Percentiles rank a stretch among this genome's conserved stretches.
Conservation (phyloP, 2,797 vertebrate species). For the Pampus argenteus region DNA sequence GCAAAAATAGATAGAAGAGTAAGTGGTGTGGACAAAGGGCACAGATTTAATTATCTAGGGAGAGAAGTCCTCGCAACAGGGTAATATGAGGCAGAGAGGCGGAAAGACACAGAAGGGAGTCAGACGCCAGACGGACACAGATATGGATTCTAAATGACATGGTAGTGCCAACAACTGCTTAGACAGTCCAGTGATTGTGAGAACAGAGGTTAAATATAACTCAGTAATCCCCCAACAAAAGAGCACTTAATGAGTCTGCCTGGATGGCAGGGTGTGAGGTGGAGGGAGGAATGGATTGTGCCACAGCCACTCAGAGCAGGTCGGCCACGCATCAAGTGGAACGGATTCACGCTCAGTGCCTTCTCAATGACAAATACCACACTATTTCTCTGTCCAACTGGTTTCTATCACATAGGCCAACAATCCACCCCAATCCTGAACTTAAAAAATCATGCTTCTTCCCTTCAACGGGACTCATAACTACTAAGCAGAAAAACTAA, state of each 20-base stretch:
- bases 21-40: neutral
- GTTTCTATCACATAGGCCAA: slow-evolving; percentile 25
- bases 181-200: slow-evolving; percentile 44
- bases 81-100: slow-evolving; percentile 19
- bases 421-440: neutral
- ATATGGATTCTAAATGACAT: slow-evolving; percentile 36
- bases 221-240: slow-evolving; percentile 70
- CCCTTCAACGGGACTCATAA: slow-evolving; percentile 28
- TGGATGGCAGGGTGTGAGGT: slow-evolving; percentile 31
- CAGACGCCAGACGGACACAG: slow-evolving; percentile 47
- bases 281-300: slow-evolving; percentile 46
- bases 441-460: neutral
- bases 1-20: slow-evolving; percentile 44
- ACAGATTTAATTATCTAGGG: slow-evolving; percentile 1
- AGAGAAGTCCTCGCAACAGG: slow-evolving; percentile 7
- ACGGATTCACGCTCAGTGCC: slow-evolving; percentile 23
- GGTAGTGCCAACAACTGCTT: slow-evolving; percentile 38
- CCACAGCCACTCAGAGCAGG: slow-evolving; percentile 33
- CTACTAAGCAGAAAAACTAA: slow-evolving; percentile 47
- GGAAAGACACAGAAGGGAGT: slow-evolving; percentile 24
- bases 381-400: slow-evolving; percentile 15
- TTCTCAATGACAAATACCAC: slow-evolving; percentile 67
- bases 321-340: slow-evolving; percentile 15
- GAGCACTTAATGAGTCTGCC: slow-evolving; percentile 54
- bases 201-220: slow-evolving; percentile 74